These are phyloP conservation scores for Erythrocebus patas DNA, from an alignment of 2,113 vertebrate species.

Conservation along the genomic window DNA sequence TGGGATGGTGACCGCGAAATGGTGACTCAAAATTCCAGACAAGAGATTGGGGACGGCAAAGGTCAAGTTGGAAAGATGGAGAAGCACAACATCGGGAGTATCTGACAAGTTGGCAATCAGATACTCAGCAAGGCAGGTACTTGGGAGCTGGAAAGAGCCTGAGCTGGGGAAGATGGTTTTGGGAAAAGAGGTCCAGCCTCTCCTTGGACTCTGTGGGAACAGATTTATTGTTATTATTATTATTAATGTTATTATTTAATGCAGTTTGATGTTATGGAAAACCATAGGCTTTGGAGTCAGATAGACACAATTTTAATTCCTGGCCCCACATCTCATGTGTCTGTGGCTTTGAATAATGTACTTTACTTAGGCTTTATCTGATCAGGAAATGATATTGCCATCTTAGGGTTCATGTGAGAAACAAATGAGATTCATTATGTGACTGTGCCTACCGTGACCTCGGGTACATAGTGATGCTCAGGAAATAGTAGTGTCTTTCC, in stretches of 20 bases:
- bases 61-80: not conserved
- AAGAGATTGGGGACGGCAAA: not conserved
- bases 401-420: not conserved
- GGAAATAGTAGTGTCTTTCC: not conserved
- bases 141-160: not conserved
- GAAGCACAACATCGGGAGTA: not conserved
- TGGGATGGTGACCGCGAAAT: not conserved
- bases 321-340: not conserved
- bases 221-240: not conserved
- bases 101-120: not conserved
- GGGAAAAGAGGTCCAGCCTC: not conserved
- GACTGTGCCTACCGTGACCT: not conserved
- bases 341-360: conserved; percentile 38
- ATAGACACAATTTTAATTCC: conserved; percentile 1
- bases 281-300: conserved; percentile 27
- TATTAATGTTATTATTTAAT: conserved; percentile 14
- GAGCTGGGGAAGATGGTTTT: not conserved
- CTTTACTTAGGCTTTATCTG: not conserved
- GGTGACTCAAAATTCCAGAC: not conserved
- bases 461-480: not conserved
- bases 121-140: not conserved
- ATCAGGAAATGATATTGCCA: not conserved
- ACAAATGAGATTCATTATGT: not conserved
- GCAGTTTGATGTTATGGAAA: conserved; percentile 3
- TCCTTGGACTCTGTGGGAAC: not conserved